phyloP scores from a whole-genome alignment of 2,113 vertebrate genomes.

The Brachyistius frenatus region DNA sequence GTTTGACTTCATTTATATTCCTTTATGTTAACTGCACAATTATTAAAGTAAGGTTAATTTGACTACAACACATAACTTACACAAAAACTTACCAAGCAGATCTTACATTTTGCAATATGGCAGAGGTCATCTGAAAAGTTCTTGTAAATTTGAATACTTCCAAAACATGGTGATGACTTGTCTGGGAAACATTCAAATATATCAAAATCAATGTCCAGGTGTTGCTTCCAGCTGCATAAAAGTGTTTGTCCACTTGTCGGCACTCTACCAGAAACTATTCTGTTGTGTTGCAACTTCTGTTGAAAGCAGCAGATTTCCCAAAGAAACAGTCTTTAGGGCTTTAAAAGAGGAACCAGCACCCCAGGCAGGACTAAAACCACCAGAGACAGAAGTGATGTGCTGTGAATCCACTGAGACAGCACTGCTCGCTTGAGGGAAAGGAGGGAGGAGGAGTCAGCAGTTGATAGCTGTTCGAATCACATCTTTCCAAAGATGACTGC shows the following conservation, averaged over 20 bases:
- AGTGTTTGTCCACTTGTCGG: not conserved
- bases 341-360: not conserved
- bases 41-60: not conserved
- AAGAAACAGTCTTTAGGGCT: not conserved
- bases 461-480: conserved; percentile 45
- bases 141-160: conserved; percentile 20
- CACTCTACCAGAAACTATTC: not conserved
- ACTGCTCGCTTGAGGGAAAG: conserved; percentile 40
- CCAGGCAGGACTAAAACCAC: conserved; percentile 29
- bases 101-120: conserved; percentile 30
- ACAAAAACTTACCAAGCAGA: conserved; percentile 6
- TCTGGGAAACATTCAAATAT: conserved; percentile 32
- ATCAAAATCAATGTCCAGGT: conserved; percentile 4
- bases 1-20: not conserved
- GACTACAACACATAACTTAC: not conserved
- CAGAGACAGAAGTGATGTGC: conserved; percentile 57
- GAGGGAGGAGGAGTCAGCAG: conserved; percentile 41
- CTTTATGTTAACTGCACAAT: not conserved
- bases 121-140: conserved; percentile 34
- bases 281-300: not conserved
- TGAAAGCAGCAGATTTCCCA: not conserved
- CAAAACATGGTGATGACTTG: conserved; percentile 5
- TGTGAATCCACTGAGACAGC: conserved; percentile 45
- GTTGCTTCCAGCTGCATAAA: conserved; percentile 15
- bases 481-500: conserved; percentile 60